Evolutionary conservation across 1,140 invertebrate genomes (phyloP).

Genomic region (Drosophila littoralis): DNA sequence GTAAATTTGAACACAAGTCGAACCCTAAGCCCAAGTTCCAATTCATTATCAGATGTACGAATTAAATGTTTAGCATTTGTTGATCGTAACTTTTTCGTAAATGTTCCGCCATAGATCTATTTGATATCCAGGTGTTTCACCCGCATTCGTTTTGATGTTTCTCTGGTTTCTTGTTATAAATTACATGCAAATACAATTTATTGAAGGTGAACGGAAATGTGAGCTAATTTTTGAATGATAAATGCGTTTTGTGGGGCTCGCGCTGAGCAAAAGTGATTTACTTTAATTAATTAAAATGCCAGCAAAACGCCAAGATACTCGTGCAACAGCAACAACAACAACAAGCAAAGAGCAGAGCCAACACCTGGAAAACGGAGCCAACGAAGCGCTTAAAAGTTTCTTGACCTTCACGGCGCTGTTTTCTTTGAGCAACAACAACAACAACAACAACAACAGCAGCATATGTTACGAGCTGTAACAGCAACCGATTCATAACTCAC

Average conservation of each 20-base stretch:
- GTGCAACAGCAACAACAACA: constrained; percentile 7
- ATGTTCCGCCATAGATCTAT: constrained; percentile 7
- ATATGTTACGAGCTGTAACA: constrained; percentile 25
- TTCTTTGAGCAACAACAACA: constrained; percentile 47
- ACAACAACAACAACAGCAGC: constrained; percentile 7
- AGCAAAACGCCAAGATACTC: constrained; percentile 36
- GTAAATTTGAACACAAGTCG: neutral
- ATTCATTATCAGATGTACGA: neutral
- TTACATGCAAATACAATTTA: constrained; percentile 72
- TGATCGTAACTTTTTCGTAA: neutral
- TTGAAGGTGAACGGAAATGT: constrained; percentile 81
- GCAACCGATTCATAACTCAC: constrained; percentile 73
- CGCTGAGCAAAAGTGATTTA: constrained; percentile 67
- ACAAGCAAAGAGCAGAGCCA: constrained; percentile 7
- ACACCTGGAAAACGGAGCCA: constrained; percentile 39
- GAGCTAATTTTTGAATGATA: constrained; percentile 77
- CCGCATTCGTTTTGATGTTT: constrained; percentile 14
- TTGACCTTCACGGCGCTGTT: constrained; percentile 67
- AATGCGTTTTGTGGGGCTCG: constrained; percentile 57
- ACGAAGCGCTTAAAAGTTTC: constrained; percentile 65
- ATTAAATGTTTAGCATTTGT: neutral
- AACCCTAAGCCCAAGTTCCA: neutral
- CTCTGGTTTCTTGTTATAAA: constrained; percentile 5
- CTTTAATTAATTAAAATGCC: constrained; percentile 75
- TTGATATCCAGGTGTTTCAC: constrained; percentile 15